Evolutionary conservation across 2,797 vertebrate species (phyloP).

Genomic region (Heliangelus exortis): DNA sequence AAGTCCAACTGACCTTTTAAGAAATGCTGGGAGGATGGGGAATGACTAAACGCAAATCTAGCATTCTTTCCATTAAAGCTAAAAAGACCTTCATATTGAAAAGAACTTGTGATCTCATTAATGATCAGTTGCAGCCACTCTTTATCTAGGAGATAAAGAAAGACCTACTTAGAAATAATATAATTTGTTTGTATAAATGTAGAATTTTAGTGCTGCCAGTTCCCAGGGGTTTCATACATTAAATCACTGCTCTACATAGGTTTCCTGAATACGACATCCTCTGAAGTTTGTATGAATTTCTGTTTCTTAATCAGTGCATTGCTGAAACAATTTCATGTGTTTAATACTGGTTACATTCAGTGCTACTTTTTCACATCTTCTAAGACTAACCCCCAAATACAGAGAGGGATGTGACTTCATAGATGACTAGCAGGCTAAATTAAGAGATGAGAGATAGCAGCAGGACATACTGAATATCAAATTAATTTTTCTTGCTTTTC

Average conservation of each 20-base stretch:
- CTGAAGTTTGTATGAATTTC: not conserved
- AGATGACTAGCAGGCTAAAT: not conserved
- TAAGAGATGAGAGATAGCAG: not conserved
- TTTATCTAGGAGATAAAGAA: not conserved
- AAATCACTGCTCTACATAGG: not conserved
- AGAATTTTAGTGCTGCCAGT: not conserved
- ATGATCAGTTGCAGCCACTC: not conserved
- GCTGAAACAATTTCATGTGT: not conserved
- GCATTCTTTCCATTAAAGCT: not conserved
- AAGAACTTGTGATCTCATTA: not conserved
- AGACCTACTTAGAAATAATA: not conserved
- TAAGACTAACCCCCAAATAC: not conserved
- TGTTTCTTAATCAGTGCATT: not conserved
- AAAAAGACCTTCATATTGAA: not conserved
- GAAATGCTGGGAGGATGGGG: conserved; percentile 14
- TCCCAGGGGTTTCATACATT: not conserved
- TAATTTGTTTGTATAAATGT: not conserved
- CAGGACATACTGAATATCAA: not conserved
- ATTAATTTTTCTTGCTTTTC: not conserved
- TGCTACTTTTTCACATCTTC: not conserved
- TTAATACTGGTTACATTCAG: not conserved
- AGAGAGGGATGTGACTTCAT: not conserved
- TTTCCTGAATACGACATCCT: not conserved
- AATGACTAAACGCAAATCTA: not conserved
- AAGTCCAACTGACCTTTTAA: not conserved